Evolutionary conservation across 1,140 invertebrate genomes (phyloP), one percentile per base, ranked within the genome.

Genomic region (Armadillidium nasatum): DNA sequence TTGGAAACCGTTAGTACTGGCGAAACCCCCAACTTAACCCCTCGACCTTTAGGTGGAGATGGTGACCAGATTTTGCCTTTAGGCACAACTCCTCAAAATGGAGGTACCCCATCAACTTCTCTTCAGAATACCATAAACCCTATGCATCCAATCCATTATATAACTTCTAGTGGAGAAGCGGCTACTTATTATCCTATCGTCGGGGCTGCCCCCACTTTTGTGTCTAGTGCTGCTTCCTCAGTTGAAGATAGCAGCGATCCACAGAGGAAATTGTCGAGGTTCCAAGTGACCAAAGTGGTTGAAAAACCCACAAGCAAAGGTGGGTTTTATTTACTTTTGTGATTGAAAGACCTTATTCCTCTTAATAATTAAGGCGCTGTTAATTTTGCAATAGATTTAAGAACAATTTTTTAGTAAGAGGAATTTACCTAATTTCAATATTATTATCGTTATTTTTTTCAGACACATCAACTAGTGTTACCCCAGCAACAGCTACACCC

Each of bases 271-370:
- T 13, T 7, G 0, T 60, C 50, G 3, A 60, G 50, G 7, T 60
- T 60, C 50, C 50, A 60, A 19, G 50, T 60, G 3, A 60, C 50
- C 50, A 60, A 60, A 60, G 50, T 60, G 11, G 50, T 60, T 60
- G 50, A 60, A 19, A 60, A 60, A 2, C 11, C 11, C 11, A 4
- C 50, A 3, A 60, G 50, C 19, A 60, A 60, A 60, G 50, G 50
- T 60, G n/a, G n/a, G n/a, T n/a, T n/a, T n/a, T n/a, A n/a, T n/a
- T n/a, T n/a, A n/a, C n/a, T n/a, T n/a, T n/a, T n/a, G n/a, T n/a
- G n/a, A n/a, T n/a, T n/a, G n/a, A n/a, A n/a, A n/a, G n/a, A n/a
- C n/a, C n/a, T n/a, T n/a, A n/a, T n/a, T n/a, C n/a, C n/a, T n/a
- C n/a, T n/a, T n/a, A n/a, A n/a, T n/a, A n/a, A n/a, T n/a, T n/a